Evolutionary conservation across 2,113 vertebrate species (phyloP).

Genomic region (Taurulus bubalis): DNA sequence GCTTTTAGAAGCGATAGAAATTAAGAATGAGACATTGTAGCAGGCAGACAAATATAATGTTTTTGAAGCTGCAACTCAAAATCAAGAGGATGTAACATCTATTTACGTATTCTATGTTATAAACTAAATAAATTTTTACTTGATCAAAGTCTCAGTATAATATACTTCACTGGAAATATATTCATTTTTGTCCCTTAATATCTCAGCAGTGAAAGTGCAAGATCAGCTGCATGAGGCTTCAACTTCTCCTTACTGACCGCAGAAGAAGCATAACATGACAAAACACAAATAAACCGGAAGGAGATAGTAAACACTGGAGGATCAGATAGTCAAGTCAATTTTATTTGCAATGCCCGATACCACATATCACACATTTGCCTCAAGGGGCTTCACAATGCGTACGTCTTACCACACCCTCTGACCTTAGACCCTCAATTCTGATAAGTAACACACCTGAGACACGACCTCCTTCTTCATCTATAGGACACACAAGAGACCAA

Average conservation of each 20-base stretch:
- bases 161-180: neutral
- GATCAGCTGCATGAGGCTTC: constrained; percentile 1
- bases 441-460: neutral
- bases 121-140: neutral
- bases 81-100: neutral
- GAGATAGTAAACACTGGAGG: neutral
- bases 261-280: neutral
- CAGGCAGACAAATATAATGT: neutral
- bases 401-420: too few relatives aligned
- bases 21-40: neutral
- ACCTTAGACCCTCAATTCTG: neutral
- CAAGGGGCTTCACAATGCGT: neutral
- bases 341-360: neutral
- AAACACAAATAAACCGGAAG: neutral
- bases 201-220: neutral
- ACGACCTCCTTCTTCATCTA: neutral
- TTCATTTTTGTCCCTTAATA: neutral
- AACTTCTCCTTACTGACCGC: neutral
- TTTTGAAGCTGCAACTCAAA: neutral
- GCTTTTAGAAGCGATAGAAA: neutral
- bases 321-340: neutral
- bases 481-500: neutral
- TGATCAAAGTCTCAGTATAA: neutral
- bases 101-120: neutral
- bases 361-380: neutral